These are phyloP conservation scores for Steatornis caripensis DNA, from an alignment of 2,113 vertebrate species.

Conservation along the genomic window DNA sequence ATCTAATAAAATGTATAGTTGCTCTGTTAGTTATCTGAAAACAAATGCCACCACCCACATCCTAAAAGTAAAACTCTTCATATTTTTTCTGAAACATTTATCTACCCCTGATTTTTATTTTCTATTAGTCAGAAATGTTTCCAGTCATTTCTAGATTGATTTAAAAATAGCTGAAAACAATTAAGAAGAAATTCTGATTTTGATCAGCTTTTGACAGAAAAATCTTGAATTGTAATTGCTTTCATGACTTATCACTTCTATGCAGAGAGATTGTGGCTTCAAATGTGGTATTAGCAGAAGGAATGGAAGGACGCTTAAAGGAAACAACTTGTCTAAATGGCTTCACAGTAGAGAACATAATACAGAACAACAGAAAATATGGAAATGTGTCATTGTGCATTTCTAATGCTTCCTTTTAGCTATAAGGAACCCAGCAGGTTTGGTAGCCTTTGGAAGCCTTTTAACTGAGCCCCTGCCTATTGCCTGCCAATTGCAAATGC, in stretches of 20 bases:
- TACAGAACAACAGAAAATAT: background rate
- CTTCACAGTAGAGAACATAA: background rate
- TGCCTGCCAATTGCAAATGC: background rate
- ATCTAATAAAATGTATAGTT: background rate
- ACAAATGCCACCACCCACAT: accelerated
- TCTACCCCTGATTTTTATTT: background rate
- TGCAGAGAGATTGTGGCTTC: background rate
- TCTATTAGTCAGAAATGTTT: background rate
- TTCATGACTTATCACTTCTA: background rate
- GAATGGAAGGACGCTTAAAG: background rate
- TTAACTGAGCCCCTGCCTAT: background rate
- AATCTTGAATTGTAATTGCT: background rate
- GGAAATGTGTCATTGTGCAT: background rate
- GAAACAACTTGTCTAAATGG: background rate
- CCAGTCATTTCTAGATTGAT: background rate
- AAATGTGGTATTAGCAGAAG: background rate
- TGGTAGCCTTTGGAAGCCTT: background rate
- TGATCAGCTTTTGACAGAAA: background rate
- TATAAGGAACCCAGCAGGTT: background rate
- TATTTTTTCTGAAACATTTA: background rate
- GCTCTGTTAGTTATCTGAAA: background rate
- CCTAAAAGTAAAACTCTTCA: background rate
- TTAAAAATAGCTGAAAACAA: background rate
- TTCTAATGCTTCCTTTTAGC: background rate
- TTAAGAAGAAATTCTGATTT: background rate